Evolutionary conservation across 2,797 vertebrate species (phyloP).

Genomic region (Tarsius wallacei): DNA sequence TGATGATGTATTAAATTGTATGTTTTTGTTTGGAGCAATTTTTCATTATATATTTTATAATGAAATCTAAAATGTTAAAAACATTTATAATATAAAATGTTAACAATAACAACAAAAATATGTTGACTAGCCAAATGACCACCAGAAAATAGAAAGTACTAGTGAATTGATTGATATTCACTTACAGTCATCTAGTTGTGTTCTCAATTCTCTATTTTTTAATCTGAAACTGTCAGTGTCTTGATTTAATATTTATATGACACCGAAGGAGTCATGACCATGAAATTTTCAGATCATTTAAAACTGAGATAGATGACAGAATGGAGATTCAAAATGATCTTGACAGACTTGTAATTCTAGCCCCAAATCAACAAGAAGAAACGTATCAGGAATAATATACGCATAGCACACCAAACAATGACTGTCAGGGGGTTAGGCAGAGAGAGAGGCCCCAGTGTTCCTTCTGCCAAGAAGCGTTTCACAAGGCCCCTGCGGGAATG

Average conservation of each 20-base stretch:
- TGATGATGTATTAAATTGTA: neutral
- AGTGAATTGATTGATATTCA: neutral
- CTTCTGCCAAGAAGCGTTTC: neutral
- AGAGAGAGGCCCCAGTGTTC: neutral
- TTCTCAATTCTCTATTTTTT: neutral
- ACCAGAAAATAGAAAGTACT: neutral
- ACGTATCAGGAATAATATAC: neutral
- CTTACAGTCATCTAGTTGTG: neutral
- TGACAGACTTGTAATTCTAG: slow-evolving; percentile 37
- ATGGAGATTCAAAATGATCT: slow-evolving; percentile 35
- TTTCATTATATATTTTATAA: neutral
- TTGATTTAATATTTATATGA: neutral
- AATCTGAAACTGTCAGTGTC: neutral
- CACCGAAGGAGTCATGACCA: neutral
- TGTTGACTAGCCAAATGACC: neutral
- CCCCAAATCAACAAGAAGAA: neutral
- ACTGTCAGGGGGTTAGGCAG: neutral
- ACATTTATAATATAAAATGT: neutral
- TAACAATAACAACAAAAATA: neutral
- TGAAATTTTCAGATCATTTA: slow-evolving; percentile 45
- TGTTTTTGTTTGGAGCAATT: neutral
- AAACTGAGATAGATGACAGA: slow-evolving; percentile 27
- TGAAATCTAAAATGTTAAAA: too few relatives aligned
- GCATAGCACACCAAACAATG: neutral
- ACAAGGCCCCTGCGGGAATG: rapidly evolving